A percentile compares a stretch with the other conserved stretches of the same genome.
Evolutionary conservation across 1,140 invertebrate genomes (phyloP).

Genomic region (Meloidogyne hapla): DNA sequence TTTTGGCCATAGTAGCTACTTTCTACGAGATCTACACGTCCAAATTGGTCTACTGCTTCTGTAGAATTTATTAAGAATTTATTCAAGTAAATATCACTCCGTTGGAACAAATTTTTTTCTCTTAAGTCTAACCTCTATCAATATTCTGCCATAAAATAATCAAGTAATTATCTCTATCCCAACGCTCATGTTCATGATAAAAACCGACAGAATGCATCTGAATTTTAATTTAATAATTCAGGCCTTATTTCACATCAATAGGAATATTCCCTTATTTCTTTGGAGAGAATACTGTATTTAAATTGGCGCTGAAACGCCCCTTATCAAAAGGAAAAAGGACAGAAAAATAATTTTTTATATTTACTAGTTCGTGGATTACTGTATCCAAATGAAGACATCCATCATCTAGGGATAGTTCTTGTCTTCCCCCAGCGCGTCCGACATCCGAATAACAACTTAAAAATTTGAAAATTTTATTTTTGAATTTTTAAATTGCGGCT

Average conservation of each 20-base stretch:
- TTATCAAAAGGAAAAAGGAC: neutral
- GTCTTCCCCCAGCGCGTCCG: conserved; percentile 59
- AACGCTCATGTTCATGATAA: conserved; percentile 71
- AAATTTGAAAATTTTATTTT: conserved; percentile 24
- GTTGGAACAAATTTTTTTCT: neutral
- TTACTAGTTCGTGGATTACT: conserved; percentile 68
- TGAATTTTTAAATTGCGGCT: neutral
- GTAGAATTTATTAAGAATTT: conserved; percentile 28
- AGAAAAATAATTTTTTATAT: neutral
- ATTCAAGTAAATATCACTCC: neutral
- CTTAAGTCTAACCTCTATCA: conserved; percentile 54
- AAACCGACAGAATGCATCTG: conserved; percentile 68
- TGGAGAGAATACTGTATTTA: neutral
- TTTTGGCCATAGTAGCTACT: conserved; percentile 58
- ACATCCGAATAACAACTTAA: conserved; percentile 64
- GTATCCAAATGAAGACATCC: conserved; percentile 62
- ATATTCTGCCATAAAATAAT: conserved; percentile 64
- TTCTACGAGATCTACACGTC: conserved; percentile 65
- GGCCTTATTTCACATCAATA: too few relatives aligned
- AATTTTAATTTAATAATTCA: too few relatives aligned
- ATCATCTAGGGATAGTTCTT: conserved; percentile 62
- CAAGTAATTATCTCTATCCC: conserved; percentile 63
- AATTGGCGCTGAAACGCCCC: neutral
- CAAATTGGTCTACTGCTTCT: conserved; percentile 61
- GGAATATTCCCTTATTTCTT: neutral